phyloP scores from a whole-genome alignment of 2,888 invertebrate species.

The Catocala nupta region DNA sequence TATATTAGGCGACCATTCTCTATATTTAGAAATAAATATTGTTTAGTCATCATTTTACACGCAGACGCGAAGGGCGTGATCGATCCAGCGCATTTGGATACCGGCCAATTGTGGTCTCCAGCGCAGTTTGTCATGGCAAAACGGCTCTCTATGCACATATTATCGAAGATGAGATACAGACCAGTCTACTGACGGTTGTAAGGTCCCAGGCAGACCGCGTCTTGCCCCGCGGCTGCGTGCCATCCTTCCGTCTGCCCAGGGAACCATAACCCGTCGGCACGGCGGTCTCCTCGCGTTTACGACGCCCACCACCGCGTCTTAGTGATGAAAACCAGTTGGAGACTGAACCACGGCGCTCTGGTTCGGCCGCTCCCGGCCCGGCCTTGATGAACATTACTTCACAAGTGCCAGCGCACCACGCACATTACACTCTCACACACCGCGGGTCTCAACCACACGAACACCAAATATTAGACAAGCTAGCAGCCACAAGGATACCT shows the following conservation, averaged over 20 bases:
- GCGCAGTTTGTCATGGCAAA: constrained; percentile 56
- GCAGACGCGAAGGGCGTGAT: constrained; percentile 74
- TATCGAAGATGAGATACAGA: constrained; percentile 75
- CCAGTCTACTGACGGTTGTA: constrained; percentile 86
- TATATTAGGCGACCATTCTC: constrained; percentile 22
- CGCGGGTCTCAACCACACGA: constrained; percentile 60
- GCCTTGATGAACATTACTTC: constrained; percentile 86
- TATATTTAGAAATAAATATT: constrained; percentile 49
- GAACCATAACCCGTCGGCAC: constrained; percentile 83
- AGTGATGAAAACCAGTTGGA: constrained; percentile 94
- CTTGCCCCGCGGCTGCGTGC: constrained; percentile 79
- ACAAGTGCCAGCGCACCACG: constrained; percentile 70
- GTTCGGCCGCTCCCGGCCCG: constrained; percentile 80
- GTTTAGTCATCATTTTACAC: constrained; percentile 71
- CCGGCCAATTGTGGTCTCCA: constrained; percentile 78
- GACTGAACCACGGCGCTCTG: constrained; percentile 90
- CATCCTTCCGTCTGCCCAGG: constrained; percentile 83
- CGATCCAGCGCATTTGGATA: constrained; percentile 82
- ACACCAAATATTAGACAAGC: constrained; percentile 72
- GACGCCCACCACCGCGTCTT: constrained; percentile 87
- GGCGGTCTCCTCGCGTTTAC: constrained; percentile 78
- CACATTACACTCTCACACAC: constrained; percentile 77
- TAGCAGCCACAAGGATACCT: constrained; percentile 72
- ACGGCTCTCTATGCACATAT: constrained; percentile 43
- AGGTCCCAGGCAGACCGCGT: constrained; percentile 89